phyloP scores from a whole-genome alignment of 2,888 invertebrate genomes.

The Pecten maximus region DNA sequence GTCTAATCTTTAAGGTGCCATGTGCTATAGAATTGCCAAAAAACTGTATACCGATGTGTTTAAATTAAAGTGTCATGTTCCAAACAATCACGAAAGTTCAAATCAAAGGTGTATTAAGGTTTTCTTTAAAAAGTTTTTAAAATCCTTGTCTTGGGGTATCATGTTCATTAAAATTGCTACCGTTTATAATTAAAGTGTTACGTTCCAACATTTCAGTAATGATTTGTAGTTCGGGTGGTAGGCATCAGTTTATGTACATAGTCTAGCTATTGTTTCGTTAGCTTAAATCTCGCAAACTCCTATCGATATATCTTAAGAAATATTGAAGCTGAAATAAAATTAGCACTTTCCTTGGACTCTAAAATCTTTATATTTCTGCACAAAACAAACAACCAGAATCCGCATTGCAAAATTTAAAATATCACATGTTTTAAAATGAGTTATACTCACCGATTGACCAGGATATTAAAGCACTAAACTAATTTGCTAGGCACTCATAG shows the following conservation, averaged over 20 bases:
- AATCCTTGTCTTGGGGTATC: not conserved
- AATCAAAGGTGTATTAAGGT: not conserved
- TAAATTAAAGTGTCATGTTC: constrained; percentile 20
- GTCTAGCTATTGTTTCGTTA: not conserved
- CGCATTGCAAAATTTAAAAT: too few species aligned
- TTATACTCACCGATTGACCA: too few species aligned
- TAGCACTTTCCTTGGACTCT: too few species aligned
- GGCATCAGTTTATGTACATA: not conserved
- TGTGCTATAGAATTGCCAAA: not conserved
- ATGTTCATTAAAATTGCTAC: not conserved
- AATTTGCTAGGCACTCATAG: too few species aligned
- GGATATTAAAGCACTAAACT: too few species aligned
- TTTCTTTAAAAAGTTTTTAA: not conserved
- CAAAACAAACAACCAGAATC: too few species aligned
- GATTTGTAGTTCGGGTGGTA: not conserved
- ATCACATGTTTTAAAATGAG: too few species aligned
- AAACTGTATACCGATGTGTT: not conserved
- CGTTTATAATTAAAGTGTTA: not conserved
- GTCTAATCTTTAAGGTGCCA: not conserved
- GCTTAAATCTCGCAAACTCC: not conserved
- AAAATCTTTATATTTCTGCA: too few species aligned
- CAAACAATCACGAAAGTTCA: not conserved
- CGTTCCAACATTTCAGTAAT: not conserved
- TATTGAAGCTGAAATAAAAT: not conserved
- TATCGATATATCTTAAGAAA: not conserved